Evolutionary conservation across 2,113 vertebrate genomes (phyloP).

Genomic region (Tympanuchus pallidicinctus): DNA sequence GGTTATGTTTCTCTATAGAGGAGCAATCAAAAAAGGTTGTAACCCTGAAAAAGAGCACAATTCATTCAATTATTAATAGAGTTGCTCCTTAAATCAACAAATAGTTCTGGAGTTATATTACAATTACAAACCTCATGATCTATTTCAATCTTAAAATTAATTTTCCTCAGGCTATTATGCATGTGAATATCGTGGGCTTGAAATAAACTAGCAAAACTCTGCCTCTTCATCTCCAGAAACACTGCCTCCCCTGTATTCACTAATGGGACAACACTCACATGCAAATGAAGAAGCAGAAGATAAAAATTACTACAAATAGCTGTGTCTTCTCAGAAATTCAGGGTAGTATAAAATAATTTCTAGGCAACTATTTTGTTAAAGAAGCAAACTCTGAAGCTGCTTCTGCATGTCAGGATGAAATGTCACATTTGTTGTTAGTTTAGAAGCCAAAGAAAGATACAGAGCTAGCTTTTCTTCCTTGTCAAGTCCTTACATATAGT

Average conservation of each 20-base stretch:
- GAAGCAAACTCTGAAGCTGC: constrained; percentile 31
- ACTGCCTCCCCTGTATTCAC: background rate
- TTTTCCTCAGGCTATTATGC: background rate
- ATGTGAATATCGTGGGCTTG: background rate
- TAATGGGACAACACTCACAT: background rate
- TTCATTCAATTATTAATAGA: background rate
- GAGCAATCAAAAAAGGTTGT: background rate
- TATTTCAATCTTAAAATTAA: background rate
- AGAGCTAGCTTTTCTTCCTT: background rate
- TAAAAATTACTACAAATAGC: background rate
- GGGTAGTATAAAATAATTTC: background rate
- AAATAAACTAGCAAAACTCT: background rate
- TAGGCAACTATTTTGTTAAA: constrained; percentile 15
- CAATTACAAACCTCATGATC: background rate
- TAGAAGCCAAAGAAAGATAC: constrained; percentile 22
- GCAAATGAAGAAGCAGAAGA: background rate
- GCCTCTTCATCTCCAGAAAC: background rate
- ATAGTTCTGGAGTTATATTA: background rate
- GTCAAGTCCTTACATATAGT: background rate
- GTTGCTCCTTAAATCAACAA: constrained; percentile 3
- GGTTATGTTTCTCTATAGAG: constrained; percentile 9
- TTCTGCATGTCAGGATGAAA: constrained; percentile 45
- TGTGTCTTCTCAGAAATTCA: constrained; percentile 16
- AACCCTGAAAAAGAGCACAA: constrained; percentile 12
- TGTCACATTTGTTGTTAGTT: constrained; percentile 43